phyloP scores from a whole-genome alignment of 1,140 invertebrate species.

The Olivierus martensii region DNA sequence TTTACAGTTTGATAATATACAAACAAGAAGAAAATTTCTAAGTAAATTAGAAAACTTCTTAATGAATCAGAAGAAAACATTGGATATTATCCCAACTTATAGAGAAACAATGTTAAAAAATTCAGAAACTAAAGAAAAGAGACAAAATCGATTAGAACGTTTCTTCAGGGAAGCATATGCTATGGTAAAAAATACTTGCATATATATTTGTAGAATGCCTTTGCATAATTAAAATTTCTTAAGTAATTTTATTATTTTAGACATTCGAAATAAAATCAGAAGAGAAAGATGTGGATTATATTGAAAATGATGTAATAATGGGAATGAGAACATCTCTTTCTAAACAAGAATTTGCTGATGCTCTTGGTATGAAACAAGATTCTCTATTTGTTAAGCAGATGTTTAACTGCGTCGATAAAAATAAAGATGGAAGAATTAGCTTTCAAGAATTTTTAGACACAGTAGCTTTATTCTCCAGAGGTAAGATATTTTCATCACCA shows the following conservation, averaged over 20 bases:
- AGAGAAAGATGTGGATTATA: no score
- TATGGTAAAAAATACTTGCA: constrained; percentile 33
- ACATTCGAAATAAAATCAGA: constrained; percentile 67
- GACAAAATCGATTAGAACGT: constrained; percentile 87
- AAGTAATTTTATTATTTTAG: no score
- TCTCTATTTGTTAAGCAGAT: constrained; percentile 97
- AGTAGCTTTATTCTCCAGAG: constrained; percentile 55
- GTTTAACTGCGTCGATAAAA: constrained; percentile 97
- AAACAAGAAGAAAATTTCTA: constrained; percentile 73
- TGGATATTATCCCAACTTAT: constrained; percentile 48
- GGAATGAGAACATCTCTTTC: constrained; percentile 88
- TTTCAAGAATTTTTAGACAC: constrained; percentile 97
- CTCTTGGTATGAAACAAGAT: constrained; percentile 88
- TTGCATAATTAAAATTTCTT: no score
- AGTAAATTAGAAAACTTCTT: constrained; percentile 75
- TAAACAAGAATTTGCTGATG: constrained; percentile 91
- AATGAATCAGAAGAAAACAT: constrained; percentile 60
- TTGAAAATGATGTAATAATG: constrained; percentile 74
- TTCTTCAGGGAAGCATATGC: constrained; percentile 98
- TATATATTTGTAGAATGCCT: no score
- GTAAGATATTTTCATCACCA: no score
- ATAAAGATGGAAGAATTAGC: constrained; percentile 86
- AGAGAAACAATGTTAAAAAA: constrained; percentile 79
- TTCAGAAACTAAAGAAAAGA: constrained; percentile 87
- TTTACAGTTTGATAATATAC: constrained; percentile 75